These are phyloP conservation scores for Lycopodina hypogea DNA, from an alignment of 37 sponge, comb jelly and placozoan genomes.

Conservation along the genomic window DNA sequence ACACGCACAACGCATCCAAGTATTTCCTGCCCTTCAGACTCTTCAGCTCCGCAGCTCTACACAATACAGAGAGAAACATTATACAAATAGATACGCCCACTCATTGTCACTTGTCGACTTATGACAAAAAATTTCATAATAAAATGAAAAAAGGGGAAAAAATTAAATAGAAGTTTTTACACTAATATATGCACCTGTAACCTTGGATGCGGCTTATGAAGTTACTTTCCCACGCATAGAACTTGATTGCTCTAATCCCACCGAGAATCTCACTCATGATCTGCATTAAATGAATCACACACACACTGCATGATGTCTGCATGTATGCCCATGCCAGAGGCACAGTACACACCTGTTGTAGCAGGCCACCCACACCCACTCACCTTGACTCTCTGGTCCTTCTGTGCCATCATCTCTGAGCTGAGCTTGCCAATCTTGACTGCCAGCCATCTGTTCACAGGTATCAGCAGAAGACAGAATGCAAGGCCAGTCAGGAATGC, in stretches of 20 bases:
- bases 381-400: slow-evolving; percentile 90
- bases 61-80: background rate
- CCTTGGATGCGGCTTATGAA: slow-evolving; percentile 64
- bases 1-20: slow-evolving; percentile 96
- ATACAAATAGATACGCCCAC: too few relatives aligned
- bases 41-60: slow-evolving; percentile 72
- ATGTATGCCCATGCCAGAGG: background rate
- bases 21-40: slow-evolving; percentile 86
- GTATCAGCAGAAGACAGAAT: slow-evolving; percentile 80
- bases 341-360: background rate
- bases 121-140: too few relatives aligned
- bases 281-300: slow-evolving; percentile 11
- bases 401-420: slow-evolving; percentile 85
- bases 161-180: too few relatives aligned
- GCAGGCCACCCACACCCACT: background rate
- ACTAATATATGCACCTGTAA: too few relatives aligned
- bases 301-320: too few relatives aligned
- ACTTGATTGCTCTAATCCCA: slow-evolving; percentile 93
- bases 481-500: slow-evolving; percentile 90
- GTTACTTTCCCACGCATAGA: slow-evolving; percentile 90
- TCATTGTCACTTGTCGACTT: too few relatives aligned
- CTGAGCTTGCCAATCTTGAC: slow-evolving; percentile 86
- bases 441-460: slow-evolving; percentile 91
- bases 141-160: too few relatives aligned
- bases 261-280: slow-evolving; percentile 82